phyloP scores from a whole-genome alignment of 2,113 vertebrate species.

The Ranitomeya variabilis region DNA sequence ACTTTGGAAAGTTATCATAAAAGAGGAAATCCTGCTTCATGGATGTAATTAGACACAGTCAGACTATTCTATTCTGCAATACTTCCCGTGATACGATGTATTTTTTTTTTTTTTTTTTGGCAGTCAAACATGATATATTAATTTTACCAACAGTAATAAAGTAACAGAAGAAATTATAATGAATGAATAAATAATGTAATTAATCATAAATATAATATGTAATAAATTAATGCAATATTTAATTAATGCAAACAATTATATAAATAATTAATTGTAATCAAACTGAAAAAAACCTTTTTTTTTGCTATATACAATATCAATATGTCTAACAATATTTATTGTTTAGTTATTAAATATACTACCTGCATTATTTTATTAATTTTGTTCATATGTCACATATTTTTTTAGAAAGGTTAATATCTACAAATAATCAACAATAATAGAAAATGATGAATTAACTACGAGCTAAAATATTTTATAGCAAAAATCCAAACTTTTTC shows the following conservation, averaged over 20 bases:
- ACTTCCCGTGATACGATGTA: conserved; percentile 19
- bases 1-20: not conserved
- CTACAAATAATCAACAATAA: not conserved
- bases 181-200: no score
- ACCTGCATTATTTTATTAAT: no score
- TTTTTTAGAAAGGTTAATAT: no score
- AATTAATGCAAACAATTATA: no score
- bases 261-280: no score
- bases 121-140: not conserved
- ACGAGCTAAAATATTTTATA: not conserved
- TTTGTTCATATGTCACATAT: no score
- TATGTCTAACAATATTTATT: no score
- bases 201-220: no score
- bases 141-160: not conserved
- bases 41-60: conserved; percentile 19
- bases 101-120: not conserved
- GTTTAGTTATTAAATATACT: no score
- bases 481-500: not conserved
- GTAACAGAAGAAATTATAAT: not conserved
- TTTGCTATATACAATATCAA: no score
- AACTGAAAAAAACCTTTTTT: no score
- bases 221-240: no score
- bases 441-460: not conserved
- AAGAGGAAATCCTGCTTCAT: conserved; percentile 30
- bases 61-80: not conserved